Evolutionary conservation across 2,797 vertebrate genomes (phyloP), one percentile per base, ranked within the genome.

Genomic region (Esox masquinongy): DNA sequence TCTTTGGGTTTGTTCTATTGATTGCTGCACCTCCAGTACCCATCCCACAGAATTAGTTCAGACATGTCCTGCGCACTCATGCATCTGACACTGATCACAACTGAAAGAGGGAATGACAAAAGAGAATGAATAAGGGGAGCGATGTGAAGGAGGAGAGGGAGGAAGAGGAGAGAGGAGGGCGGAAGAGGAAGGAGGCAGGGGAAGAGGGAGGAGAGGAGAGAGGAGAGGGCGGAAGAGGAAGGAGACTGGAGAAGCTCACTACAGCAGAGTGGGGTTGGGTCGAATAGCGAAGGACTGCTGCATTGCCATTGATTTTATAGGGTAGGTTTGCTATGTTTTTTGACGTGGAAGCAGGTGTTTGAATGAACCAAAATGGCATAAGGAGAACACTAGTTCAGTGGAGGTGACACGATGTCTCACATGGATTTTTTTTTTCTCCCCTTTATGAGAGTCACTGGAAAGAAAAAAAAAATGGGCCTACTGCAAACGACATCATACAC

Each of bases 241-340:
- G n/a, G 17, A 36, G 5, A 22, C 49, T 12, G 26, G 17, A 36
- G 8, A 68, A 36, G 34, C 36, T 16, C 36, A 19, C 66, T 68
- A 36, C 24, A 69, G 68, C 68, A 50, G 22, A 61, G 74, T 17
- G 72, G 7, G 72, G 78, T n/a, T 8, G 76, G 34, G 59, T 5
- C 72, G 76, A 19, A 19, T 17, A 19, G 51, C 51, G 19, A 17
- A 53, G 64, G 79, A 79, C 71, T 84, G 83, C 88, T 89, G 88
- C 88, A 87, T 82, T 82, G 80, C 73, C 86, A 90, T 88, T 89
- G 90, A 91, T 90, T 88, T 87, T 80, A 63, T 72, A 89, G 77
- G 34, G 61, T 47, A 66, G 84, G 77, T 84, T 87, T 75, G 78
- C 81, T 43, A 76, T 59, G 77, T 49, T 74, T 82, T 43, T 81